A percentile compares a stretch with the other conserved stretches of the same genome.
These are phyloP conservation scores for Timema cristinae DNA, from an alignment of 2,888 invertebrate genomes.

Conservation along the genomic window DNA sequence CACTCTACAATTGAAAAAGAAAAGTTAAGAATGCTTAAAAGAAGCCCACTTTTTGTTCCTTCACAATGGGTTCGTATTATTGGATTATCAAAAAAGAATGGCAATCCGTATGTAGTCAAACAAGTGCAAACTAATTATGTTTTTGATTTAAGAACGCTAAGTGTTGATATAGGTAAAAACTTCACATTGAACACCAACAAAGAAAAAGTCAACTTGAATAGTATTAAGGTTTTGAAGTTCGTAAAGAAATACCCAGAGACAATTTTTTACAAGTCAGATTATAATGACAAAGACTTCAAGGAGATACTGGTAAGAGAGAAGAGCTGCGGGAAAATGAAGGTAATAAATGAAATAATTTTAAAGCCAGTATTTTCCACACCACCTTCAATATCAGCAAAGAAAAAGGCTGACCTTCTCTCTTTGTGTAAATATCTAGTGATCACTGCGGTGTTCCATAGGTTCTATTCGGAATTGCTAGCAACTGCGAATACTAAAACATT, in stretches of 20 bases:
- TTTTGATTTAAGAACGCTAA: too few species aligned
- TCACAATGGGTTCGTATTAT: neutral
- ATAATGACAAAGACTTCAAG: slow-evolving; percentile 2
- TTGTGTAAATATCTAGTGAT: slow-evolving; percentile 1
- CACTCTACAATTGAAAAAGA: too few species aligned
- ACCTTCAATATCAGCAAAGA: slow-evolving; percentile 8
- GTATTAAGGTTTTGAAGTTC: slow-evolving; percentile 11
- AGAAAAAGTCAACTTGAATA: too few species aligned
- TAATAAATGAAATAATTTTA: too few species aligned
- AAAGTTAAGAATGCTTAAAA: too few species aligned
- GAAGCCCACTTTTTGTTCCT: slow-evolving; percentile 12
- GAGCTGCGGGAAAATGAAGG: too few species aligned
- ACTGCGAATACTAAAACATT: too few species aligned
- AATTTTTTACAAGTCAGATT: neutral
- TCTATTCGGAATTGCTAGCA: slow-evolving; percentile 6
- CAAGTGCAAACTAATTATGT: slow-evolving; percentile 6
- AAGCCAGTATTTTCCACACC: neutral
- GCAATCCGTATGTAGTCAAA: slow-evolving; percentile 5
- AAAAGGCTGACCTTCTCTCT: slow-evolving; percentile 9
- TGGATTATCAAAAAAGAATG: neutral
- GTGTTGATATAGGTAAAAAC: too few species aligned
- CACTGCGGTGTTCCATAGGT: slow-evolving; percentile 6
- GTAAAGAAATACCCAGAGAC: slow-evolving; percentile 7
- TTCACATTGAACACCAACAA: too few species aligned
- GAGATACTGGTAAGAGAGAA: slow-evolving; percentile 1